Conservation (phyloP, 1,140 invertebrate species). For the Dendrolimus punctatus region DNA sequence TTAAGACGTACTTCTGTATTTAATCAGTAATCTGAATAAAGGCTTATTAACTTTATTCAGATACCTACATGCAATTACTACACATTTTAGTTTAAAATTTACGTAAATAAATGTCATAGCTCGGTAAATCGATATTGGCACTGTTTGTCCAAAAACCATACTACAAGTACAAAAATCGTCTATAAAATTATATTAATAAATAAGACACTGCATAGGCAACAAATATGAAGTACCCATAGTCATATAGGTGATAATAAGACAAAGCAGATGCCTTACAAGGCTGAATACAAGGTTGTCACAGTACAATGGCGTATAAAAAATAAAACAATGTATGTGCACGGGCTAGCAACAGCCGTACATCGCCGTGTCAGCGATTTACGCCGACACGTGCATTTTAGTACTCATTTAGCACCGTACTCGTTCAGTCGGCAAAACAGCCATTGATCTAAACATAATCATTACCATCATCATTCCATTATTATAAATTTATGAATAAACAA, state of each 20-base stretch:
- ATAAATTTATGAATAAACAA: too few relatives aligned
- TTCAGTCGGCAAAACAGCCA: too few relatives aligned
- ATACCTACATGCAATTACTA: too few relatives aligned
- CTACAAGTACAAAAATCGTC: not conserved
- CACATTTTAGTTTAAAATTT: not conserved
- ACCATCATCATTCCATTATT: too few relatives aligned
- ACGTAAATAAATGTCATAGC: not conserved
- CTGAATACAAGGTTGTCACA: constrained; percentile 43
- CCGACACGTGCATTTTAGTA: too few relatives aligned
- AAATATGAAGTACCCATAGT: constrained; percentile 37
- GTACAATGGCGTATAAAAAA: constrained; percentile 23
- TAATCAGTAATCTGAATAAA: too few relatives aligned
- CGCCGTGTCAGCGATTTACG: too few relatives aligned
- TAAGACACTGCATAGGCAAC: not conserved
- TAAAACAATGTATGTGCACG: constrained; percentile 2
- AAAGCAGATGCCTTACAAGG: constrained; percentile 58
- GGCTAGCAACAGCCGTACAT: too few relatives aligned
- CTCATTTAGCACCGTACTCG: too few relatives aligned
- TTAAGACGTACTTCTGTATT: too few relatives aligned
- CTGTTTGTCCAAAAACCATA: not conserved
- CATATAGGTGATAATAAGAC: constrained; percentile 36
- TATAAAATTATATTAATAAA: constrained; percentile 1
- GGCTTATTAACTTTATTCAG: too few relatives aligned
- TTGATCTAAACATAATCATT: too few relatives aligned
- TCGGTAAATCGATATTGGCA: not conserved